Percentiles rank a stretch among this genome's conserved stretches.
Evolutionary conservation across 2,888 invertebrate species (phyloP).

Genomic region (Luperina nickerlii): DNA sequence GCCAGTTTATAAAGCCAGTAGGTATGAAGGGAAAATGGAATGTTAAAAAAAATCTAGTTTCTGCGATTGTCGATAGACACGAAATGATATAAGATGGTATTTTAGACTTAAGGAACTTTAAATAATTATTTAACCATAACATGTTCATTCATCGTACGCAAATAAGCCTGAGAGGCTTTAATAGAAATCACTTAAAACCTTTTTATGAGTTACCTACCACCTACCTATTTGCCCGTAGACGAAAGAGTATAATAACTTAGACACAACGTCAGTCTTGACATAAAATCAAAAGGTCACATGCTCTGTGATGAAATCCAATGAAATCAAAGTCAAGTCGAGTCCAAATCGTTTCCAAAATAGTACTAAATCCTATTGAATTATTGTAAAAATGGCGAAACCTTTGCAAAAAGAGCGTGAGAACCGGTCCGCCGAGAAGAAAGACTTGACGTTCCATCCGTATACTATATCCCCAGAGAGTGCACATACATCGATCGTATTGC

Average conservation of each 20-base stretch:
- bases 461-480: constrained; percentile 86
- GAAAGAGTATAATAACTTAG: too few species aligned
- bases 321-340: neutral
- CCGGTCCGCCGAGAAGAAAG: constrained; percentile 85
- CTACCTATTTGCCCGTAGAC: neutral
- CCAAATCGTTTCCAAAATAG: neutral
- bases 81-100: neutral
- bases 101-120: neutral
- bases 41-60: neutral
- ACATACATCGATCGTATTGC: constrained; percentile 84
- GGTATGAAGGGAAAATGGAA: neutral
- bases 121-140: neutral
- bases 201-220: neutral
- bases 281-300: too few species aligned
- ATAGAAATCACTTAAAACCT: neutral
- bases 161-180: neutral
- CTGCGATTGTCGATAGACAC: neutral
- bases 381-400: constrained; percentile 78
- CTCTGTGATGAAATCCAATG: too few species aligned
- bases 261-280: too few species aligned
- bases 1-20: neutral
- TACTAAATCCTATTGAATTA: constrained; percentile 20
- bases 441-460: constrained; percentile 83
- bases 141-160: neutral
- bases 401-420: constrained; percentile 86